phyloP scores from a whole-genome alignment of 2,113 vertebrate genomes.

The Trogon melanurus region DNA sequence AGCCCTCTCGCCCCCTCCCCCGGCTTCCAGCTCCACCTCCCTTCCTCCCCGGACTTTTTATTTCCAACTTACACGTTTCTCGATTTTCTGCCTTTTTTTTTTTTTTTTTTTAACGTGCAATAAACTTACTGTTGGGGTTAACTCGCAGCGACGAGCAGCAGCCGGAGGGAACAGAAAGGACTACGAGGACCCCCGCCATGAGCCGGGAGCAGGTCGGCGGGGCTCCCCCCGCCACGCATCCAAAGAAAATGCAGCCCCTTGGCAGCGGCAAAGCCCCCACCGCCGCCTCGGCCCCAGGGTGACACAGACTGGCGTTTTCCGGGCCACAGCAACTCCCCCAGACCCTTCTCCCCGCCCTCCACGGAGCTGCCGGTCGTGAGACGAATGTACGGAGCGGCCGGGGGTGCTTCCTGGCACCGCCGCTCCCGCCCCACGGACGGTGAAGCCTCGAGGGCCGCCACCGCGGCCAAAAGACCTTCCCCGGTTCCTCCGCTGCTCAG shows the following conservation, averaged over 20 bases:
- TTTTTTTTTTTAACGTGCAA: slow-evolving; percentile 56
- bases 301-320: neutral
- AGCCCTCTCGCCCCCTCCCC: neutral
- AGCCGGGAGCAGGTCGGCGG: neutral
- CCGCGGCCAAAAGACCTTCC: neutral
- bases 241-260: slow-evolving; percentile 35
- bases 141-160: neutral
- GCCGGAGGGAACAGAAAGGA: neutral
- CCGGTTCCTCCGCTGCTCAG: neutral
- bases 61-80: slow-evolving; percentile 29
- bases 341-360: neutral
- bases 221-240: neutral
- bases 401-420: neutral
- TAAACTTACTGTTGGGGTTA: slow-evolving; percentile 46
- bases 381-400: slow-evolving; percentile 38
- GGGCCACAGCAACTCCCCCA: no score
- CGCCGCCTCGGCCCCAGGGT: neutral
- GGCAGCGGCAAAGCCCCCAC: neutral
- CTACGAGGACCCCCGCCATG: neutral
- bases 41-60: slow-evolving; percentile 13
- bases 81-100: slow-evolving; percentile 19
- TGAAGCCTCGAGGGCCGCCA: neutral
- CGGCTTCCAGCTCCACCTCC: slow-evolving; percentile 12
- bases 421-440: neutral
- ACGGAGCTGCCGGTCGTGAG: neutral